Conservation (phyloP, 2,113 vertebrate species). For the Eurystomus gularis region DNA sequence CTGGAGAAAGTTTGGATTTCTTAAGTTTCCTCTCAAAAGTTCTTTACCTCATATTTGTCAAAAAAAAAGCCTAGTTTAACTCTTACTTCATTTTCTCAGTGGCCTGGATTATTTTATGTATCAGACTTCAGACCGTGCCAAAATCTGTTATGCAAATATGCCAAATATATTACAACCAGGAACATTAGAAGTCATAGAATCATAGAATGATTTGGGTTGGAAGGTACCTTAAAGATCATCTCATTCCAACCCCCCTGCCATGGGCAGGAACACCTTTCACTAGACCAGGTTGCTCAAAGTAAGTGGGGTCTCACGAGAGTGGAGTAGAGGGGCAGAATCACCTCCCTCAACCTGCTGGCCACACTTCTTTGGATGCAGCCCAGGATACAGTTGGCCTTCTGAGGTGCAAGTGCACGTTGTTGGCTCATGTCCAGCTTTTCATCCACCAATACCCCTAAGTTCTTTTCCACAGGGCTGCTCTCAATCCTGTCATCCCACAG, state of each 20-base stretch:
- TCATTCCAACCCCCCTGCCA: neutral
- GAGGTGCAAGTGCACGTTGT: too few relatives aligned
- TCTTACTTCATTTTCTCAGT: neutral
- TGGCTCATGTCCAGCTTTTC: neutral
- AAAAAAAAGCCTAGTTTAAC: neutral
- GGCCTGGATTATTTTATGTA: neutral
- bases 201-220: neutral
- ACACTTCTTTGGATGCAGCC: too few relatives aligned
- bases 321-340: too few relatives aligned
- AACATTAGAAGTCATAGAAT: neutral
- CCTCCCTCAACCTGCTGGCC: too few relatives aligned
- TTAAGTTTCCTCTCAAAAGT: neutral
- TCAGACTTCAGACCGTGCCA: neutral
- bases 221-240: neutral
- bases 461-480: too few relatives aligned
- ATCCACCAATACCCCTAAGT: neutral
- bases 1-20: neutral
- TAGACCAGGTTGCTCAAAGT: neutral
- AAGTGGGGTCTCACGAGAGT: too few relatives aligned
- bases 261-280: neutral
- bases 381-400: too few relatives aligned
- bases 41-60: neutral
- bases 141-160: neutral
- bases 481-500: too few relatives aligned
- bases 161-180: neutral